phyloP scores from a whole-genome alignment of 2,113 vertebrate species.

The Harpagus bidentatus region DNA sequence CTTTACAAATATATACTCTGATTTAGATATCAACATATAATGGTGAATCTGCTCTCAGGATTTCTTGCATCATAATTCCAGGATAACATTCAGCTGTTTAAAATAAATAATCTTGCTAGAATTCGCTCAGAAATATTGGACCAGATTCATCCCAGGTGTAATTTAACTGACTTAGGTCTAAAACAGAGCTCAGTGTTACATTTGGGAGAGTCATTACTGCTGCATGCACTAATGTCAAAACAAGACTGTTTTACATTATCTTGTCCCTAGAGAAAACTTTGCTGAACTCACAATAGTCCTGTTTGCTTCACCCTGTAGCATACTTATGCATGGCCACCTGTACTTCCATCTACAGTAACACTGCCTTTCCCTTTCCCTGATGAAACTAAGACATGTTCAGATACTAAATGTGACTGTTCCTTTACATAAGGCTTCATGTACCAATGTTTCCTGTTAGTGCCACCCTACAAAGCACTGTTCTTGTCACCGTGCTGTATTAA shows the following conservation, averaged over 20 bases:
- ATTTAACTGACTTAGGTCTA: neutral
- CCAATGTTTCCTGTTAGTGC: neutral
- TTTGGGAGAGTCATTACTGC: neutral
- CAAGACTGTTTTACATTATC: neutral
- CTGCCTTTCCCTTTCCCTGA: neutral
- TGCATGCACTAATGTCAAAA: neutral
- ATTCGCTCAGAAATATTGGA: neutral
- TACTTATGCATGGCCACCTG: neutral
- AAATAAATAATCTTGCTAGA: neutral
- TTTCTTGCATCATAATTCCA: neutral
- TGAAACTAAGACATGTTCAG: neutral
- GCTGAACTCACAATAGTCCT: neutral
- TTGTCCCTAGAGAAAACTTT: neutral
- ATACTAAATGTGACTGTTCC: neutral
- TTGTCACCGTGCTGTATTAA: neutral
- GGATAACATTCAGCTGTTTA: neutral
- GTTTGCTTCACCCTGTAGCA: neutral
- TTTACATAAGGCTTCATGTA: neutral
- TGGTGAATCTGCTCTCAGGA: neutral
- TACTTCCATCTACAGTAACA: neutral
- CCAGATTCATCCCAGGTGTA: neutral
- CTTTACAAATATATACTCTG: neutral
- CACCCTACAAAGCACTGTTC: neutral
- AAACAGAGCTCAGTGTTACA: neutral
- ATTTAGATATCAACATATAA: neutral